These are phyloP conservation scores for Capitulum mitella DNA, from an alignment of 2,888 invertebrate genomes.

Conservation along the genomic window DNA sequence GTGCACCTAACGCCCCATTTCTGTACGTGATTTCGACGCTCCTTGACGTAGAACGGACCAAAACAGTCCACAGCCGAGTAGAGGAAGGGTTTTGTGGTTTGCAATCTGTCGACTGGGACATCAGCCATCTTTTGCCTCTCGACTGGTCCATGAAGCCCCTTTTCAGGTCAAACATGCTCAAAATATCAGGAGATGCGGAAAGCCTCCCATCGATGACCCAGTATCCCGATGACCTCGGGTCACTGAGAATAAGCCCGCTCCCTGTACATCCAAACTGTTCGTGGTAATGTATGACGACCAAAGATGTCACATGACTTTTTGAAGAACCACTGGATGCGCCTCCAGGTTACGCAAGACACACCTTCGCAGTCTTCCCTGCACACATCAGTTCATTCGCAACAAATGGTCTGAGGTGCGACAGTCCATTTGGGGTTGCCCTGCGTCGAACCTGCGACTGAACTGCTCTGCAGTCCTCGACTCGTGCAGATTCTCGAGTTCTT, in stretches of 20 bases:
- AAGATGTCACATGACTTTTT: neutral
- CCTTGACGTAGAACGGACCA: slow-evolving; percentile 2
- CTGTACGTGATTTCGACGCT: neutral
- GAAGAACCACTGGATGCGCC: neutral
- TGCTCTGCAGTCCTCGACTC: no score
- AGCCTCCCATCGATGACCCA: neutral
- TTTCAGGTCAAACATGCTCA: neutral
- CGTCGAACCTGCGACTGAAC: no score
- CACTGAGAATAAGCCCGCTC: neutral
- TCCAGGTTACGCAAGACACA: neutral
- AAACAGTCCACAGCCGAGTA: neutral
- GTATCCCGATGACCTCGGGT: neutral
- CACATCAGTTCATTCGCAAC: neutral
- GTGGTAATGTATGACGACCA: neutral
- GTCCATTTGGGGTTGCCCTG: no score
- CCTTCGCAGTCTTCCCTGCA: neutral
- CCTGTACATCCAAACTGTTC: neutral
- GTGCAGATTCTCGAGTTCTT: no score
- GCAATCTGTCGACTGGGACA: neutral
- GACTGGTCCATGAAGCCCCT: neutral
- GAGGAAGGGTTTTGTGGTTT: neutral
- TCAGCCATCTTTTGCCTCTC: neutral
- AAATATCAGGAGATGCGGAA: neutral
- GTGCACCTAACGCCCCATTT: neutral
- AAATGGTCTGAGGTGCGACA: neutral